Conservation (phyloP, 30 jellyfish, hydroid and myxozoan genomes). For the Hydractinia symbiolongicarpus region DNA sequence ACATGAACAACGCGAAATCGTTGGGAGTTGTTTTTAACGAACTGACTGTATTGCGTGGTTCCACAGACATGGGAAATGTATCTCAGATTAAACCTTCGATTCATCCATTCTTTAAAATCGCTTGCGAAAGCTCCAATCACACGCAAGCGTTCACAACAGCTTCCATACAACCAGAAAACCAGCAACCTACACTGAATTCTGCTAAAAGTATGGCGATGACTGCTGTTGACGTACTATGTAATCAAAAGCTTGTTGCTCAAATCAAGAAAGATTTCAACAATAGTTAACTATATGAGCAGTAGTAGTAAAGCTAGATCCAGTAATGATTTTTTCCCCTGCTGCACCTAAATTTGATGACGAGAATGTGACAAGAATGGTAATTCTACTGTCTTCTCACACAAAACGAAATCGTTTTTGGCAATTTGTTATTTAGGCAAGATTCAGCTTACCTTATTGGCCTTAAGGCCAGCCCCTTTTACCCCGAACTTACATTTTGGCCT, state of each 20-base stretch:
- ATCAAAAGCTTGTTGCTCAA: neutral
- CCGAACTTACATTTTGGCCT: no score
- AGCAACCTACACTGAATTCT: slow-evolving; percentile 24
- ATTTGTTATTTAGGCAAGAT: no score
- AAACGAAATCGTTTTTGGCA: no score
- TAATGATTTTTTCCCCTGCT: no score
- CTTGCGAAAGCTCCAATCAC: neutral
- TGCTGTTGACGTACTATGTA: slow-evolving; percentile 27
- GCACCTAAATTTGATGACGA: no score
- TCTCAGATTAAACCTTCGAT: slow-evolving; percentile 34
- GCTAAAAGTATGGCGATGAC: slow-evolving; percentile 44
- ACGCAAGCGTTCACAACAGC: slow-evolving; percentile 26
- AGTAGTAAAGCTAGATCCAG: no score
- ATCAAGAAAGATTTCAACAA: neutral
- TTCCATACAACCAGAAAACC: slow-evolving; percentile 12
- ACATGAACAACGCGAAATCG: slow-evolving; percentile 38
- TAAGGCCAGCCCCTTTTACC: no score
- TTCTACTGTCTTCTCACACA: no score
- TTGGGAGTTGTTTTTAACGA: slow-evolving; percentile 39
- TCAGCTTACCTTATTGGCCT: no score
- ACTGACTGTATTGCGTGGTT: neutral
- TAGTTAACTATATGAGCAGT: no score
- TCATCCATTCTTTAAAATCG: slow-evolving; percentile 12
- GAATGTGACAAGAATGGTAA: no score
- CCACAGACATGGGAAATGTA: slow-evolving; percentile 43